Percentiles rank a stretch among this genome's conserved stretches.
phyloP scores from a whole-genome alignment of 2,888 invertebrate species.

The Philereme transversata region DNA sequence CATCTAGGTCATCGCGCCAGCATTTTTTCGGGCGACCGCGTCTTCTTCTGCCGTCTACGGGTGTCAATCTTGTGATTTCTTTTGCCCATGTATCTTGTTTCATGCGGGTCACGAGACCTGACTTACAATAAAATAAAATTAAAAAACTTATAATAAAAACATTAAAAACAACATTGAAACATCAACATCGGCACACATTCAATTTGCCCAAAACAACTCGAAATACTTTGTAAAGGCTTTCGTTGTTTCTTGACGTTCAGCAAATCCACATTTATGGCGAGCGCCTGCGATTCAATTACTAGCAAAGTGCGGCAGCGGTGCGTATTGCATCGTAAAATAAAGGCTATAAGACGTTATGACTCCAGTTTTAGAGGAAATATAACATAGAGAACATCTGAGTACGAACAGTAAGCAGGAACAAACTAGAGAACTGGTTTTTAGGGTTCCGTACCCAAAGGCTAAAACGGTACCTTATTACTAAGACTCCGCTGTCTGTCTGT shows the following conservation, averaged over 20 bases:
- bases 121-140: no score
- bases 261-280: slow-evolving; percentile 67
- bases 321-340: slow-evolving; percentile 77
- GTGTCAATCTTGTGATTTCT: no score
- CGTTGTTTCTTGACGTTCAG: slow-evolving; percentile 55
- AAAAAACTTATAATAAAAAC: not conserved
- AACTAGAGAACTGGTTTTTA: no score
- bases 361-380: slow-evolving; percentile 36
- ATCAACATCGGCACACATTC: slow-evolving; percentile 5
- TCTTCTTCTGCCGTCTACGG: no score
- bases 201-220: slow-evolving; percentile 34
- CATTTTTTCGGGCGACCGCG: no score
- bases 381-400: not conserved
- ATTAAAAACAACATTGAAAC: slow-evolving; percentile 10
- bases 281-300: slow-evolving; percentile 78
- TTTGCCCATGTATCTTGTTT: no score
- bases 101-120: no score
- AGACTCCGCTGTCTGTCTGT: no score
- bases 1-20: no score
- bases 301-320: slow-evolving; percentile 71
- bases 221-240: slow-evolving; percentile 45
- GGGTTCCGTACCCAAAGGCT: no score
- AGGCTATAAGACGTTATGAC: slow-evolving; percentile 72
- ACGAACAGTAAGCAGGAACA: no score
- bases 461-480: no score